phyloP scores from a whole-genome alignment of 30 jellyfish, hydroid and myxozoan species.

The Calvadosia cruxmelitensis region DNA sequence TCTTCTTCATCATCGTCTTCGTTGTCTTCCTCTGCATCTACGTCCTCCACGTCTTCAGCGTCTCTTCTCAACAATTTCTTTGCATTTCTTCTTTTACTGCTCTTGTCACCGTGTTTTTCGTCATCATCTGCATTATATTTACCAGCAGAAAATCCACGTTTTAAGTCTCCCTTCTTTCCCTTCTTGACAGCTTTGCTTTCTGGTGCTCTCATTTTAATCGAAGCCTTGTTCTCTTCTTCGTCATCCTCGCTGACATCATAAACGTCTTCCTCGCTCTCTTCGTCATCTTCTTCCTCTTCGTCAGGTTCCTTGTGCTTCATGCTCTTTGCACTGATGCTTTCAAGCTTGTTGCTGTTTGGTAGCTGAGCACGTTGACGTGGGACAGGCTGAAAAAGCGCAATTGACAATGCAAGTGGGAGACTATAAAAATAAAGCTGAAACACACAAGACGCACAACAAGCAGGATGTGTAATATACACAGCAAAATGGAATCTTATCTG shows the following conservation, averaged over 20 bases:
- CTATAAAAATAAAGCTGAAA: neutral
- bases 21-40: constrained; percentile 16
- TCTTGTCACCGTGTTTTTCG: constrained; percentile 4
- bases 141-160: neutral
- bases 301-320: constrained; percentile 2
- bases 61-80: neutral
- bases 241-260: constrained; percentile 17
- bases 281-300: constrained; percentile 14
- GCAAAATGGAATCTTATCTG: too few relatives aligned
- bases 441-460: too few relatives aligned
- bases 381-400: neutral
- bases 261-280: constrained; percentile 15
- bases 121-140: constrained; percentile 15
- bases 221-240: neutral
- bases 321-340: neutral
- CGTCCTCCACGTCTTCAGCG: constrained; percentile 4
- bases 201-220: constrained; percentile 1
- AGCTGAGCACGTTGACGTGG: neutral
- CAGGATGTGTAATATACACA: too few relatives aligned
- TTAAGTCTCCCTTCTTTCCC: neutral
- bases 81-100: neutral
- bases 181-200: neutral
- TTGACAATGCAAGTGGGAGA: neutral
- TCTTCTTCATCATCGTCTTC: constrained; percentile 4
- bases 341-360: neutral